phyloP scores from a whole-genome alignment of 2,113 vertebrate species.

The Cricetomys ansorgei region DNA sequence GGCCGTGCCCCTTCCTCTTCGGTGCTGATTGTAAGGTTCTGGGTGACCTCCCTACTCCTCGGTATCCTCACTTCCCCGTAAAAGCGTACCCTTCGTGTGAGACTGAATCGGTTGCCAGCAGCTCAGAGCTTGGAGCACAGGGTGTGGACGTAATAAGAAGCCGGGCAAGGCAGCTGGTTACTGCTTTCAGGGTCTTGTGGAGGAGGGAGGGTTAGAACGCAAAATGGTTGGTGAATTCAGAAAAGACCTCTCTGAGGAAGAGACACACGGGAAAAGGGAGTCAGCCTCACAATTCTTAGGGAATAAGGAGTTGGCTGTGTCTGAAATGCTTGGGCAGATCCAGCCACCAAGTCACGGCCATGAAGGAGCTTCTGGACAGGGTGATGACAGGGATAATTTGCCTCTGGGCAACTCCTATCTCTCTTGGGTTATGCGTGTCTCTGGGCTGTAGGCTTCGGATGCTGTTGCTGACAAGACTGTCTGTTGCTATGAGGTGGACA shows the following conservation, averaged over 20 bases:
- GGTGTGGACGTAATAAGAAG: background rate
- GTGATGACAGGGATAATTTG: background rate
- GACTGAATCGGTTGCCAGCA: background rate
- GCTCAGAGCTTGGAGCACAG: background rate
- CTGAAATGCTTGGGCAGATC: background rate
- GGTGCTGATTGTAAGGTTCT: background rate
- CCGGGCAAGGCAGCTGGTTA: background rate
- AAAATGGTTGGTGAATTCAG: background rate
- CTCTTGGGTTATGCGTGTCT: background rate
- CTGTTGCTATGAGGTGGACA: background rate
- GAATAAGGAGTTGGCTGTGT: background rate
- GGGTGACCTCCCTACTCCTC: background rate
- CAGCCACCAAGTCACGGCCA: background rate
- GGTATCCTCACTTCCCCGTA: background rate
- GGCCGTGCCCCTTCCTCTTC: background rate
- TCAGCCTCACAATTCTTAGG: background rate
- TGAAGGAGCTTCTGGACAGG: background rate
- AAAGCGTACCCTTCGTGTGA: background rate
- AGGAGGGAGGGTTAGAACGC: background rate
- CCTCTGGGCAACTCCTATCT: background rate
- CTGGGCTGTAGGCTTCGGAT: background rate
- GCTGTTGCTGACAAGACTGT: background rate
- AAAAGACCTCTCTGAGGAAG: conserved; percentile 2
- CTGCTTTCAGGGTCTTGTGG: background rate
- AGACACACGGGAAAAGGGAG: background rate